Evolutionary conservation across 2,797 vertebrate genomes (phyloP), one percentile per base, ranked within the genome.

Genomic region (Simalia tracyae): DNA sequence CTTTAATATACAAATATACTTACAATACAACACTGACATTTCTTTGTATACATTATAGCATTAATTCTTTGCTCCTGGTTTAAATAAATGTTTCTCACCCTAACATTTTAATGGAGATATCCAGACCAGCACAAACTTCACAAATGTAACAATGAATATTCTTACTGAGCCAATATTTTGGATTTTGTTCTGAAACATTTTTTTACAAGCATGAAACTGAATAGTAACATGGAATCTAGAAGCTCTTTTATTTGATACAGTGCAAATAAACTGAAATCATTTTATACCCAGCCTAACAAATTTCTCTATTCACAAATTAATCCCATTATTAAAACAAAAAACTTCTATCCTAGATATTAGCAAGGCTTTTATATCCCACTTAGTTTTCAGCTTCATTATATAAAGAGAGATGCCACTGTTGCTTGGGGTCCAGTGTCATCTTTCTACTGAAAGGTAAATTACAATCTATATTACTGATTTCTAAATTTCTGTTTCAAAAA

Each of bases 1-100:
- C 95, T 97, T 97, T 97, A 97, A 97, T 97, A 95, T 96, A 96
- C 96, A 97, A 94, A 95, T 93, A 95, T 93, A 95, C 95, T 96
- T 96, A 97, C 97, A 97, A 95, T 96, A 95, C 0, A 0, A 50
- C 0, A 95, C 90, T 95, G 94, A 94, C 93, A 95, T 95, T 96
- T 95, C 94, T 97, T 96, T 95, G 95, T 96, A 93, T 96, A 96
- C 92, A 96, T 96, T 96, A 96, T 88, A 94, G 94, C 94, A 92
- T 94, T 95, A 96, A 95, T 96, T 95, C 91, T 96, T 96, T 96
- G 96, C 95, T 96, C 93, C 95, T 95, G 95, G 92, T 96, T 97
- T 97, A 97, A 97, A 96, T 96, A 97, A 96, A 90, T 66, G 86
- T 94, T 90, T 94, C 91, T 94, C 92, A 90, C 93, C 94, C 95